These are phyloP conservation scores for Hystrix cristata DNA, from an alignment of 2,113 vertebrate genomes.

Conservation along the genomic window DNA sequence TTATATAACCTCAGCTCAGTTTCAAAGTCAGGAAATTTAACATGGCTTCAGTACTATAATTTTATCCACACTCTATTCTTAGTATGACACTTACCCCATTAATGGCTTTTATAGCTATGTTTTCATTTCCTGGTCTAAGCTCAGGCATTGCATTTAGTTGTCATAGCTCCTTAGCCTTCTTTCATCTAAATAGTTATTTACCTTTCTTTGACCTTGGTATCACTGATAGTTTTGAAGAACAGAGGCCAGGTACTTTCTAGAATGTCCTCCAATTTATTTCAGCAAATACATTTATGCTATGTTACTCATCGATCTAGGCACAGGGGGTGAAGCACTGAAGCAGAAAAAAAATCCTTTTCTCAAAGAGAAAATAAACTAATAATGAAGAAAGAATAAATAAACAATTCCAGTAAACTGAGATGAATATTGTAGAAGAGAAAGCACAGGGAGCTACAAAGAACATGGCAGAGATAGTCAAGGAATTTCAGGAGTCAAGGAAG, in stretches of 20 bases:
- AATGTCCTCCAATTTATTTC: background rate
- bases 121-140: constrained; percentile 37
- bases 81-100: background rate
- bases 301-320: background rate
- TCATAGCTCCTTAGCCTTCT: background rate
- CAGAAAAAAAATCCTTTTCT: background rate
- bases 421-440: background rate
- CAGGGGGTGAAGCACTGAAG: background rate
- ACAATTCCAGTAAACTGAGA: background rate
- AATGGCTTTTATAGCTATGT: background rate
- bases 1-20: background rate
- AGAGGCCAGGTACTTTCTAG: background rate
- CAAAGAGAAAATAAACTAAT: constrained; percentile 28
- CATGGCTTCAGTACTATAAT: constrained; percentile 21
- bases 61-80: background rate
- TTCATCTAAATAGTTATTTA: constrained; percentile 43
- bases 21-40: constrained; percentile 62
- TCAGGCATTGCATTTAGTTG: constrained; percentile 14
- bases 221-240: background rate
- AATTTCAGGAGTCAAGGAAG: background rate
- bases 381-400: constrained; percentile 23
- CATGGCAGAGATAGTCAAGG: background rate
- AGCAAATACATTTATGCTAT: constrained; percentile 18
- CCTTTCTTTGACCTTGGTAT: constrained; percentile 45
- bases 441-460: background rate